Base-by-base conservation (phyloP, 2,888 invertebrate species). In the Apamea monoglypha region DNA sequence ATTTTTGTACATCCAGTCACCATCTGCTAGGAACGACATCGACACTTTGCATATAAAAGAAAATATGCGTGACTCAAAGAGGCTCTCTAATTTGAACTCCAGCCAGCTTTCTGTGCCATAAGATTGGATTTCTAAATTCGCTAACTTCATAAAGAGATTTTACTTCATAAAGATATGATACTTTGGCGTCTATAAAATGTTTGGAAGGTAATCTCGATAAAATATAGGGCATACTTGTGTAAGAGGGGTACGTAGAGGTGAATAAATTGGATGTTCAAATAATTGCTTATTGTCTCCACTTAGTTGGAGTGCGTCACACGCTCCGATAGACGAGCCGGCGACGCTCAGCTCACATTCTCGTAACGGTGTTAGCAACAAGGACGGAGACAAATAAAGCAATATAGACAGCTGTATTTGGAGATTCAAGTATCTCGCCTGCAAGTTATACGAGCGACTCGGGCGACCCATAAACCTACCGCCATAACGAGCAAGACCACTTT, bases 381-480 rank as follows among this genome's bases (percentile, higher is more conserved):
- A 88, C 89, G 76, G 76, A 76, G 84, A 87, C 92, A 89, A 90
- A 92, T 92, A 91, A 90, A 92, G 90, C 85, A 89, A 91, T 92
- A 90, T 89, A 88, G 88, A 90, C 89, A 84, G 87, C 91, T 92
- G 89, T 91, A 91, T 91, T 92, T 90, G 92, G 90, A 79, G 87
- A 89, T 85, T 87, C 89, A 74, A 90, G 88, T 88, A 85, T 86
- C 86, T 87, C 75, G 82, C 70, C 84, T 84, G 83, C 80, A 81
- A 87, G 85, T 89, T 88, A 91, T 89, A 87, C 84, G 88, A 87
- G 81, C 82, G 67, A 82, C 83, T 88, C 77, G 68, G 73, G 80
- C 86, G 87, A 86, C 87, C 89, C 87, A 89, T 91, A 91, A 89
- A 89, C 76, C 80, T 74, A 81, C 76, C 70, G 71, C 85, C 83